Conservation (phyloP, 2,888 invertebrate genomes). For the Prostheceraeus crozeri region DNA sequence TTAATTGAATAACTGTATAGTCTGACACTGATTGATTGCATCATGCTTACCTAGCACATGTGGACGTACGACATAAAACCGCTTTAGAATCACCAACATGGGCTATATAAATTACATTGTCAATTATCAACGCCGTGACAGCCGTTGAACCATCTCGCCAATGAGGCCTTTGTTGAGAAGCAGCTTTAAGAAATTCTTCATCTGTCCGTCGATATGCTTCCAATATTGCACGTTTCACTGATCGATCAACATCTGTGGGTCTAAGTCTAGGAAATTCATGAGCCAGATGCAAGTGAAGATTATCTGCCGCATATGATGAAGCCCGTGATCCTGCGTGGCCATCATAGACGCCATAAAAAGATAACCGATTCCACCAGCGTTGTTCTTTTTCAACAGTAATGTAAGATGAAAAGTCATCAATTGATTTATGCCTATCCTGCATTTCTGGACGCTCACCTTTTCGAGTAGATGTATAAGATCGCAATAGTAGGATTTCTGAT, state of each 20-base stretch:
- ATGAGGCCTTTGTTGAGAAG: conserved; percentile 57
- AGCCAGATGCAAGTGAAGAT: conserved; percentile 55
- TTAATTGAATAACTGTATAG: too few species aligned
- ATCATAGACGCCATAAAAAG: conserved; percentile 59
- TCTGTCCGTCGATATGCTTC: conserved; percentile 59
- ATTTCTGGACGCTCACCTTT: conserved; percentile 60
- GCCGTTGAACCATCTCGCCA: conserved; percentile 61
- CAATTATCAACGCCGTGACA: conserved; percentile 57
- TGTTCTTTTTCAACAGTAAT: conserved; percentile 28
- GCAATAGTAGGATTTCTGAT: conserved; percentile 40
- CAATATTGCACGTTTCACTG: conserved; percentile 54
- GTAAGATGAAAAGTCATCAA: conserved; percentile 50
- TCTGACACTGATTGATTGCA: too few species aligned
- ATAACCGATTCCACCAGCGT: conserved; percentile 49
- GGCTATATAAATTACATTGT: conserved; percentile 58
- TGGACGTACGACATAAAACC: too few species aligned
- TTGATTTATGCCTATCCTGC: conserved; percentile 58
- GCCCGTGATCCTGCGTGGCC: conserved; percentile 59
- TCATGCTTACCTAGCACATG: too few species aligned
- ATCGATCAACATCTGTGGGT: conserved; percentile 51
- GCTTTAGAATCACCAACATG: conserved; percentile 61
- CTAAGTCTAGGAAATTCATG: conserved; percentile 57
- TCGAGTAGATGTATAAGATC: conserved; percentile 49
- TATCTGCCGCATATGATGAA: conserved; percentile 56
- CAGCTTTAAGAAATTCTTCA: conserved; percentile 58